Evolutionary conservation across 2,113 vertebrate species (phyloP), one percentile per base, ranked within the genome.

Genomic region (Ochotona princeps): DNA sequence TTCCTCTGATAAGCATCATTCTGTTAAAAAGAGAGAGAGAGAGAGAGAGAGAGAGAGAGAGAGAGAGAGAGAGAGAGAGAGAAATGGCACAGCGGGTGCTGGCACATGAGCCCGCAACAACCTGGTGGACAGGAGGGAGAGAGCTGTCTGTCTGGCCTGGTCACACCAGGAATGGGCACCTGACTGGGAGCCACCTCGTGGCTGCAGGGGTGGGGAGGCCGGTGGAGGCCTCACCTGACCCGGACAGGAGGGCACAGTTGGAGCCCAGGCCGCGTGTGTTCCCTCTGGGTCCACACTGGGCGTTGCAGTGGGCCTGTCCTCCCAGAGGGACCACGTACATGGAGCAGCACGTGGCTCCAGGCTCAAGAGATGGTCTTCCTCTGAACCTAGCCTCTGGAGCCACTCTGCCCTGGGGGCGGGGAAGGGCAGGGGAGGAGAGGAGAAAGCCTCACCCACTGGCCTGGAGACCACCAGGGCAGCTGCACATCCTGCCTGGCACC

Each of bases 1-100:
- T 95, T 63, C 82, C 95, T 97, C 93, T 97, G 95, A 97, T 96
- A 97, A 96, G 95, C 74, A 3, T 96, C 96, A 87, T 54, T 82
- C 84, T 94, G 38, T 94, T 96, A 95, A 92, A 96, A 91, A 86
- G 94, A 96, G 92, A 32, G 83, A 90, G 0, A 1, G 94, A 96
- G 87, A 13, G 81, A 93, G 91, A 96, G 92, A 32, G 83, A 90
- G 0, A 1, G 94, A 96, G 87, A 13, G 81, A 93, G 92, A 32
- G 83, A 90, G 0, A 1, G 94, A 96, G 87, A 13, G 81, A 96
- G 92, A 32, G 83, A 90, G 0, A 1, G 94, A 96, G 87, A 13
- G 81, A 93, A 51, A 83, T 49, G 7, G 75, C 17, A 83, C 69
- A 28, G 88, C 87, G n/a, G n/a, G n/a, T n/a, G n/a, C n/a, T n/a